phyloP scores from a whole-genome alignment of 2,888 invertebrate genomes.

The Drosophila affinis region DNA sequence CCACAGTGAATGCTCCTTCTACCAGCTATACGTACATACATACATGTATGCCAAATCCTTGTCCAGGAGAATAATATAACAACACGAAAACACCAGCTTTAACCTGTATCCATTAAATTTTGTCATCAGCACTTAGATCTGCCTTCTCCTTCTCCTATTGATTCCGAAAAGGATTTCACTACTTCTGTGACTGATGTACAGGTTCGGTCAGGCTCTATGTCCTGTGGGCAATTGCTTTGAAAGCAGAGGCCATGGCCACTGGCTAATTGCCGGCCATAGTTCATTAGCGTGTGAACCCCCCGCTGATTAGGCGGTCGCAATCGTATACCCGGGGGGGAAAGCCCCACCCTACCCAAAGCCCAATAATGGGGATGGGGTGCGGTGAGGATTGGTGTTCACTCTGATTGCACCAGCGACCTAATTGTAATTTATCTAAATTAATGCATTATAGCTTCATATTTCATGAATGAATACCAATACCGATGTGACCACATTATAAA shows the following conservation, averaged over 20 bases:
- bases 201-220: conserved; percentile 12
- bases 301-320: conserved; percentile 49
- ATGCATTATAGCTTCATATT: conserved; percentile 9
- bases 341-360: conserved; percentile 32
- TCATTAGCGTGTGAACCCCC: conserved; percentile 46
- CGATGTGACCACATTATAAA: not conserved
- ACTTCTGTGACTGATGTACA: no score
- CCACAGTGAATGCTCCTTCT: no score
- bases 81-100: no score
- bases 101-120: no score
- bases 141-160: no score
- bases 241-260: conserved; percentile 22
- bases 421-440: conserved; percentile 32
- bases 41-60: no score
- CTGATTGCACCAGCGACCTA: conserved; percentile 19
- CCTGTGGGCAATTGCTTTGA: conserved; percentile 7
- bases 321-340: conserved; percentile 37
- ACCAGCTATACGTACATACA: no score
- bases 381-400: conserved; percentile 9
- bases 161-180: no score
- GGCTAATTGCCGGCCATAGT: conserved; percentile 56
- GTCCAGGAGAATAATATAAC: no score
- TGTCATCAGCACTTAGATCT: no score
- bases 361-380: conserved; percentile 38
- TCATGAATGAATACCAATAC: not conserved